A percentile compares a stretch with the other conserved stretches of the same genome.
phyloP scores from a whole-genome alignment of 2,113 vertebrate species.

The Semicossyphus pulcher region DNA sequence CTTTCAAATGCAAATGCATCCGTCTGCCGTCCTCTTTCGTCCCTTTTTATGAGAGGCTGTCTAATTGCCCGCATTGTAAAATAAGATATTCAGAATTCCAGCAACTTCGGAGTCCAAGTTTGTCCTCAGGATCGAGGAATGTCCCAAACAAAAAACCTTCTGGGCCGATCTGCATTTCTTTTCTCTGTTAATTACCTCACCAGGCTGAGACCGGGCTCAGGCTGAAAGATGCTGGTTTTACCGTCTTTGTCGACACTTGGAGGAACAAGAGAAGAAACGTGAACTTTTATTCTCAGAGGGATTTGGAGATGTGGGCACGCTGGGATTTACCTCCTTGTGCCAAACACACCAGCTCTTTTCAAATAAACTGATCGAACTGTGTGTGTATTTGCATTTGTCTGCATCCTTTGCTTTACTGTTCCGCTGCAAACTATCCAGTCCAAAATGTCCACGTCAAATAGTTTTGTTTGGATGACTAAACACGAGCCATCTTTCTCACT shows the following conservation, averaged over 20 bases:
- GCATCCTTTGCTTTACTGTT: neutral
- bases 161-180: conserved; percentile 71
- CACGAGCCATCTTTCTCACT: neutral
- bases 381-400: conserved; percentile 10
- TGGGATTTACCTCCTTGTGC: conserved; percentile 23
- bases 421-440: neutral
- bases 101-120: conserved; percentile 57
- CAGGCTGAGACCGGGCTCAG: conserved; percentile 22
- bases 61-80: conserved; percentile 69
- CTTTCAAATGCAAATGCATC: conserved; percentile 76
- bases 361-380: conserved; percentile 15
- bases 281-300: conserved; percentile 18
- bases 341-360: conserved; percentile 25
- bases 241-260: conserved; percentile 43
- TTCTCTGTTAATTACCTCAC: conserved; percentile 67
- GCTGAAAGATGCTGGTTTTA: conserved; percentile 47
- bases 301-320: conserved; percentile 8
- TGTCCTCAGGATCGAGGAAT: conserved; percentile 67
- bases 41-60: conserved; percentile 49
- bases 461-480: neutral
- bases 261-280: conserved; percentile 45
- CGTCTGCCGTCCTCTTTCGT: conserved; percentile 35
- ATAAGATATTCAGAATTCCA: conserved; percentile 68
- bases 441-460: neutral
- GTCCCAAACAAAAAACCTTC: conserved; percentile 45